Percentiles rank a stretch among this genome's conserved stretches.
Conservation (phyloP, 2,113 vertebrate species). For the Helogale parvula region DNA sequence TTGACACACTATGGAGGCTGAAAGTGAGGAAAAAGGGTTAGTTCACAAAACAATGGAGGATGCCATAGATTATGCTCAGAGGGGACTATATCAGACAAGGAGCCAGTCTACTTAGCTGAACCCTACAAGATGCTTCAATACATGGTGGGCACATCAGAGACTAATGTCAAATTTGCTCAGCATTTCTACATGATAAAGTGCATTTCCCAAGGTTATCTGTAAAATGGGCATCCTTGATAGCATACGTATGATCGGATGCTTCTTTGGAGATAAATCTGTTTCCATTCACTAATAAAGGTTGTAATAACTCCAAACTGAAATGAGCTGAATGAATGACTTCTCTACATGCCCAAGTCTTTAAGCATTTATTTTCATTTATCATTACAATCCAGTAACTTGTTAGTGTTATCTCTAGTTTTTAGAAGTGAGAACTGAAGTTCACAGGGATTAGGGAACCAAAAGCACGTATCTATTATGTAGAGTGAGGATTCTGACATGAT, state of each 20-base stretch:
- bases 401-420: not conserved
- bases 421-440: not conserved
- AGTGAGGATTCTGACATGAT: not conserved
- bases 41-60: not conserved
- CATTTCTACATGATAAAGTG: not conserved
- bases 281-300: not conserved
- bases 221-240: not conserved
- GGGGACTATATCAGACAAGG: fast-evolving
- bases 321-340: not conserved
- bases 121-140: not conserved
- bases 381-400: not conserved
- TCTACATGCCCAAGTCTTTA: not conserved
- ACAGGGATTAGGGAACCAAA: not conserved
- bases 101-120: fast-evolving
- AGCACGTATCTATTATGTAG: not conserved
- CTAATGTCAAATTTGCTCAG: not conserved
- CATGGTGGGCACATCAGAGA: fast-evolving
- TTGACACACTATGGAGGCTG: not conserved
- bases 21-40: not conserved
- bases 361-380: not conserved
- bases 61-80: no score
- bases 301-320: not conserved
- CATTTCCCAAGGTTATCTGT: not conserved
- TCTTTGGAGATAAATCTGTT: not conserved
- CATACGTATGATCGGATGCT: not conserved